phyloP scores from a whole-genome alignment of 2,888 invertebrate species.

The Caenorhabditis sp. region DNA sequence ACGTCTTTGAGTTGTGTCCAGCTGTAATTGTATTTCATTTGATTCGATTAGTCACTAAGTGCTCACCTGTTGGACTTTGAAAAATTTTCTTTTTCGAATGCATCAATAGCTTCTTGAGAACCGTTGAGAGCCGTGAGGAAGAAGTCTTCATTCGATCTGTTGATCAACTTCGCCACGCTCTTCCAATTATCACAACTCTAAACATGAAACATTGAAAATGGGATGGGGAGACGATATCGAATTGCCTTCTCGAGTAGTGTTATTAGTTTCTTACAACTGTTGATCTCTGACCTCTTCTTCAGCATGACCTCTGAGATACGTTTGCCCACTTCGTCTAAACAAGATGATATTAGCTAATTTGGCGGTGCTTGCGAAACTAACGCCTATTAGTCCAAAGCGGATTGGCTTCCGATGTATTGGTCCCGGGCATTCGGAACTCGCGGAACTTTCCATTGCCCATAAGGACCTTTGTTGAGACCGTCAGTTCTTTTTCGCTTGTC shows the following conservation, averaged over 20 bases:
- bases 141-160: constrained; percentile 22
- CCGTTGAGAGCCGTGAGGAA: constrained; percentile 8
- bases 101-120: constrained; percentile 10
- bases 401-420: no score
- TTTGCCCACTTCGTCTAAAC: no score
- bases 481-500: constrained; percentile 4
- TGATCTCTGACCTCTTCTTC: no score
- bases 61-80: not conserved
- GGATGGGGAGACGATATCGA: not conserved
- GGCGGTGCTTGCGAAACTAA: no score
- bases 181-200: constrained; percentile 12
- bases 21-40: constrained; percentile 1
- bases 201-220: not conserved
- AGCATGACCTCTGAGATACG: no score
- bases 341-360: no score
- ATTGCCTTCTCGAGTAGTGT: not conserved
- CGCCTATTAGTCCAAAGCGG: no score
- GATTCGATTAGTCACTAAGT: not conserved
- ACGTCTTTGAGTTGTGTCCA: constrained; percentile 19
- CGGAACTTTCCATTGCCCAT: constrained; percentile 16
- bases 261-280: not conserved
- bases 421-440: no score
- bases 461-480: constrained; percentile 14
- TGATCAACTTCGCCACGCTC: constrained; percentile 3
- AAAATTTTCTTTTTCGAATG: constrained; percentile 29